Base-by-base conservation (phyloP, 2,888 invertebrate genomes). In the Drosophila phalerata region DNA sequence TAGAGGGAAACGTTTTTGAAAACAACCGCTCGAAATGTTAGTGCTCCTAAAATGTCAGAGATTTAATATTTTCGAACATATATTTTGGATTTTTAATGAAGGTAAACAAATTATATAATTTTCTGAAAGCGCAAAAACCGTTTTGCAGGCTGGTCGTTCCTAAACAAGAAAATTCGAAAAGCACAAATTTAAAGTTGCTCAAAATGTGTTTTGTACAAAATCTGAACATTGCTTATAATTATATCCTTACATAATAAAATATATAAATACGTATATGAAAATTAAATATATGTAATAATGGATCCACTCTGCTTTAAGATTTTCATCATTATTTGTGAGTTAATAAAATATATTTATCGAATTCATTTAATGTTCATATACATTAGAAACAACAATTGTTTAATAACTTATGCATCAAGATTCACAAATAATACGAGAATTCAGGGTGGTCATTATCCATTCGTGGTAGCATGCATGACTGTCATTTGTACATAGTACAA, bases 401-500 rank as follows among this genome's bases (percentile, higher is more conserved):
- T 30, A 34, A 43, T 57, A 38, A 22, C 17, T 38, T 30, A 37
- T 42, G 40, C 64, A 64, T 47, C 25, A 53, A 61, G 57, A 55
- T 63, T 49, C 58, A 74, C 30, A 68, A 10, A 60, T 55, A 47
- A 30, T 51, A 55, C 49, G 70, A 77, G 73, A 73, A 78, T 81
- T 57, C 47, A 47, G 53, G 51, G 47, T 61, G 58, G 49, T 61
- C 32, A 28, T 40, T 57, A 52, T 56, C 25, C 48, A 60, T 66
- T 47, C 51, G 63, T 72, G 68, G 62, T 60, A 43, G 62, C 88
- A 87, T 87, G 85, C 85, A 79, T 85, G 81, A 79, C 79, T 85
- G 85, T 79, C 64, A 63, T 65, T 49, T 28, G 28, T 72, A 61
- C 65, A 52, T 32, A 52, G 56, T 38, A 51, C 45, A 71, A 67